Base-by-base conservation (phyloP, 2,888 invertebrate genomes). In the Ectobius pallidus region DNA sequence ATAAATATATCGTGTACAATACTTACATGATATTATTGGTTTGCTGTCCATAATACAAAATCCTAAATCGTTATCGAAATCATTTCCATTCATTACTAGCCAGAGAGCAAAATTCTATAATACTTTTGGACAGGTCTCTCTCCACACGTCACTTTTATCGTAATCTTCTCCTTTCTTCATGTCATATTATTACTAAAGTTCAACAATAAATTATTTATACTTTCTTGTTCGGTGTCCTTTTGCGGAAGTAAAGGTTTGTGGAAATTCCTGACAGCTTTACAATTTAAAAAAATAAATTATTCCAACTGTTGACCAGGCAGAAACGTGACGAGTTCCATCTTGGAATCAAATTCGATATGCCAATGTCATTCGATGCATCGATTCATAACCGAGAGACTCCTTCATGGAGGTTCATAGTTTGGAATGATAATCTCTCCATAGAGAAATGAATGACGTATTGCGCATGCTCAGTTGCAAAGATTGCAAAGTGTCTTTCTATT, bases 11-110 rank as follows among this genome's bases (percentile, higher is more conserved):
- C 6, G 46, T 16, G n/a, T 3, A n/a, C 39, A 65, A 30, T 76
- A 87, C 90, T 86, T 86, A 91, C 92, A 92, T 84, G 92, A 91
- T 83, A 92, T 86, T 79, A 91, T 88, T 74, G 92, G 91, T 84
- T 90, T 90, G 81, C 89, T 87, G 82, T 89, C 90, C 87, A 89
- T 89, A 70, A 65, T 69, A 72, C 67, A 42, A 22, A 61, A 14
- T 67, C 55, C 32, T 39, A 18, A 30, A 67, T 55, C 20, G 42
- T 58, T 44, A 7, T 34, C n/a, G 16, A 25, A 27, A 42, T 22
- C 71, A 67, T 72, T 72, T 22, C 68, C 71, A 68, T 67, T 72
- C 71, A 72, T 72, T 44, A 65, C 55, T 44, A 34, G 44, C 27
- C 46, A 18, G 20, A 9, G 30, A 18, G 46, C 46, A 46, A 25